Evolutionary conservation across 2,888 invertebrate genomes (phyloP).

Genomic region (Noctua comes): DNA sequence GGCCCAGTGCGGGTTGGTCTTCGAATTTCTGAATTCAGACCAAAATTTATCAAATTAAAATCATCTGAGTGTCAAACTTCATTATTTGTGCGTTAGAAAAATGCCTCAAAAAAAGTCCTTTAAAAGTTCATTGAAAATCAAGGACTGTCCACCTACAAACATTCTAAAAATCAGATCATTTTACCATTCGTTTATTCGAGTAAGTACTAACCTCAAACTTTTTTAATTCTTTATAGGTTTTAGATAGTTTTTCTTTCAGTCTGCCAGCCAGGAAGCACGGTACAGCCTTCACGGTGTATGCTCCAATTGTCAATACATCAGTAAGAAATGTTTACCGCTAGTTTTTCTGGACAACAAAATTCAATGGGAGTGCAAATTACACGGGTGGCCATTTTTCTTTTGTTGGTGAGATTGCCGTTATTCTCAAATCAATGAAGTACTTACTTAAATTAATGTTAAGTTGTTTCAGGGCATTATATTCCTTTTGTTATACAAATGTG

Average conservation of each 20-base stretch:
- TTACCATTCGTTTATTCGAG: background rate
- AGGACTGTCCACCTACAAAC: constrained; percentile 7
- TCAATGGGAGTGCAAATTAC: constrained; percentile 51
- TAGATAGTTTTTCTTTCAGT: constrained; percentile 46
- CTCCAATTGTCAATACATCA: constrained; percentile 60
- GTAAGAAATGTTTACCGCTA: constrained; percentile 53
- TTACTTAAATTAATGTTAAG: no score
- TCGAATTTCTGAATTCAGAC: background rate
- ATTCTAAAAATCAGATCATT: background rate
- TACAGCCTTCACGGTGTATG: constrained; percentile 62
- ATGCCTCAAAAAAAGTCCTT: background rate
- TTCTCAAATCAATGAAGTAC: background rate
- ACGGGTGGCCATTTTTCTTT: constrained; percentile 39
- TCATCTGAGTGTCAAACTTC: background rate
- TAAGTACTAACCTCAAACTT: constrained; percentile 1
- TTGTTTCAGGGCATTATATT: background rate
- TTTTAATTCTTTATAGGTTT: constrained; percentile 34
- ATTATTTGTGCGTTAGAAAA: background rate
- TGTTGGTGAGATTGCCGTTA: constrained; percentile 44
- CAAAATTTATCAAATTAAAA: background rate
- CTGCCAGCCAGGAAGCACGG: constrained; percentile 53
- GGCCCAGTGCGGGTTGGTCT: background rate
- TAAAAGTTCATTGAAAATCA: constrained; percentile 4
- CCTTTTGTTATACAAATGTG: background rate
- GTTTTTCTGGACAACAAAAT: constrained; percentile 57